Conservation (phyloP, 2,888 invertebrate genomes). For the Hirtodrosophila confusa region DNA sequence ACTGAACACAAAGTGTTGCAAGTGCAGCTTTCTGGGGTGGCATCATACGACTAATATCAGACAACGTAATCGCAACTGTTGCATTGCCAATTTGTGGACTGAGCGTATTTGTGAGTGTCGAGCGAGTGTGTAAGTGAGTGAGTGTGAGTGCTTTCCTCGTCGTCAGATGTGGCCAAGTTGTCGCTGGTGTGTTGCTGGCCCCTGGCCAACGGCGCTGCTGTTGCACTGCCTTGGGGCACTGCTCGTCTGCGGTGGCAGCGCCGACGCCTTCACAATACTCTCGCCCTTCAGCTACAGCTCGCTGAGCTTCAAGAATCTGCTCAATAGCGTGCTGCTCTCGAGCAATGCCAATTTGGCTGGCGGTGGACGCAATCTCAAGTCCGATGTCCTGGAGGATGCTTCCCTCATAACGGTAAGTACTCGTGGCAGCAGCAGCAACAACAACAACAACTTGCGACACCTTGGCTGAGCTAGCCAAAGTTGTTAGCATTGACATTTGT, state of each 20-base stretch:
- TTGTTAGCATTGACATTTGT: conserved; percentile 59
- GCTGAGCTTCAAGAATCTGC: conserved; percentile 81
- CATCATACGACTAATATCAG: conserved; percentile 6
- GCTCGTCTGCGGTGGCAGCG: conserved; percentile 71
- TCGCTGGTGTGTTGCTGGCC: conserved; percentile 40
- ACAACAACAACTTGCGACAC: conserved; percentile 6
- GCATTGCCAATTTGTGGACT: conserved; percentile 67
- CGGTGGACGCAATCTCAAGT: conserved; percentile 82
- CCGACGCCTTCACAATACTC: conserved; percentile 79
- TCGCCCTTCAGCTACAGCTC: conserved; percentile 83
- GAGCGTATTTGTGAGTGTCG: conserved; percentile 32
- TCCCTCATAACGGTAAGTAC: conserved; percentile 82
- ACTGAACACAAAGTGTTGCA: conserved; percentile 29
- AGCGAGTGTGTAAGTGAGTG: conserved; percentile 18
- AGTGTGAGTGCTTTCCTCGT: background rate
- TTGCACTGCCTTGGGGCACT: conserved; percentile 65
- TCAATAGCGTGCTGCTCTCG: conserved; percentile 82
- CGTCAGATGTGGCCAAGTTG: conserved; percentile 41
- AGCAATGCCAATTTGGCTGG: conserved; percentile 82
- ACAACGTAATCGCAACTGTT: conserved; percentile 73
- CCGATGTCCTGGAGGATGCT: conserved; percentile 83
- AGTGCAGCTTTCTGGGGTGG: conserved; percentile 23
- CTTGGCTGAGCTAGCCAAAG: conserved; percentile 26
- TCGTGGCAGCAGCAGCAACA: too few species aligned
- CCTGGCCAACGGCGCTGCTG: conserved; percentile 71